Evolutionary conservation across 2,888 invertebrate species (phyloP), one percentile per base, ranked within the genome.

Genomic region (Gastracanthus pulcherrimus): DNA sequence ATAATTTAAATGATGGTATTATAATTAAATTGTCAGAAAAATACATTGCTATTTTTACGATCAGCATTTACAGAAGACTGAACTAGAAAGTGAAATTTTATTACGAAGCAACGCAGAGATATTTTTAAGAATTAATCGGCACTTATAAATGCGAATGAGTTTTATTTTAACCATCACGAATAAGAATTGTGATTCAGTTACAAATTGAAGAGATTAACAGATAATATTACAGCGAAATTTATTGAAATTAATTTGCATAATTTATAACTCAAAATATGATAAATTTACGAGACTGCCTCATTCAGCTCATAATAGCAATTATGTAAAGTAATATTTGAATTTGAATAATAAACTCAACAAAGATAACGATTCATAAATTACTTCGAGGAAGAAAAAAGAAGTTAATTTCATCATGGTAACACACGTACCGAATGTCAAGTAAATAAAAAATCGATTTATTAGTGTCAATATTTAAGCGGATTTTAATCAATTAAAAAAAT

Each of bases 191-290:
- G n/a, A n/a, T n/a, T n/a, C n/a, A n/a, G n/a, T n/a, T n/a, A n/a
- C n/a, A n/a, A n/a, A n/a, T n/a, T n/a, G n/a, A n/a, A 48, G 19
- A 48, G 38, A 19, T 72, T 13, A 72, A 3, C 6, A 6, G 41
- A 41, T 60, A 72, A 72, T 60, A 38, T 38, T 41, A 38, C 26
- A n/a, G 71, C 34, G 5, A 62, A 75, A 64, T 48, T 45, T 34
- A 74, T 64, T 62, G 62, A 74, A 74, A 48, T 36, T 26, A 62
- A 60, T 64, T 62, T 31, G 62, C 45, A 48, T 74, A 62, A 74
- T 74, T 75, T 36, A n/a, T 23, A 34, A 75, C 62, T 29, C 19
- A 16, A 11, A 26, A 62, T 29, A 72, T 29, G 26, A 38, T 29
- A 16, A 41, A 75, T 75, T 75, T n/a, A 75, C 62, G 16, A 45